A percentile compares a stretch with the other conserved stretches of the same genome.
Conservation (phyloP, 2,113 vertebrate species). For the Actenoides lindsayi region DNA sequence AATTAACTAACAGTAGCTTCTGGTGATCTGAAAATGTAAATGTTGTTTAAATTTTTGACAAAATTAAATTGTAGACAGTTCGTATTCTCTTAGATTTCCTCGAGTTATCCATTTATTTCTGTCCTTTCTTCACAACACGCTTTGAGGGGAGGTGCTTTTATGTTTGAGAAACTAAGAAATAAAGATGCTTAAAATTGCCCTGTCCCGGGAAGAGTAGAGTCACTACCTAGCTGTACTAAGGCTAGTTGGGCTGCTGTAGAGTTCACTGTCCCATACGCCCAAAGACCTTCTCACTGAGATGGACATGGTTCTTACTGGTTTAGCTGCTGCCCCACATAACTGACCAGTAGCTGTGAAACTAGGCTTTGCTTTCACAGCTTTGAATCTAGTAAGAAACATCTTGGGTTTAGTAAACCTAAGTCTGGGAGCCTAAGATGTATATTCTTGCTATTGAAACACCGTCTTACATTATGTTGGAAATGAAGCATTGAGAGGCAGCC, state of each 20-base stretch:
- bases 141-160: neutral
- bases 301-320: neutral
- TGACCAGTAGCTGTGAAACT: neutral
- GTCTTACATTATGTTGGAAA: neutral
- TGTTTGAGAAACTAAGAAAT: neutral
- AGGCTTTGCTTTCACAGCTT: neutral
- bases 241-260: neutral
- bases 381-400: neutral
- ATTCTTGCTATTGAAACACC: neutral
- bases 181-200: neutral
- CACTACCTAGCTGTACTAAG: neutral
- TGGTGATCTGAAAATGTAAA: neutral
- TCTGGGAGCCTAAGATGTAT: neutral
- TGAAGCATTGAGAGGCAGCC: neutral
- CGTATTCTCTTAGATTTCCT: neutral
- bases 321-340: neutral
- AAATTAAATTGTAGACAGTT: neutral
- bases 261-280: neutral
- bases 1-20: neutral
- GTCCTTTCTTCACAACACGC: neutral
- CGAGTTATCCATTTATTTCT: neutral
- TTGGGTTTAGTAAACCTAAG: neutral
- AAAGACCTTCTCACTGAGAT: neutral
- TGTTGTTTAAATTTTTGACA: neutral
- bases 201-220: neutral